These are phyloP conservation scores for Gavia stellata DNA, from an alignment of 2,113 vertebrate genomes.

Conservation along the genomic window DNA sequence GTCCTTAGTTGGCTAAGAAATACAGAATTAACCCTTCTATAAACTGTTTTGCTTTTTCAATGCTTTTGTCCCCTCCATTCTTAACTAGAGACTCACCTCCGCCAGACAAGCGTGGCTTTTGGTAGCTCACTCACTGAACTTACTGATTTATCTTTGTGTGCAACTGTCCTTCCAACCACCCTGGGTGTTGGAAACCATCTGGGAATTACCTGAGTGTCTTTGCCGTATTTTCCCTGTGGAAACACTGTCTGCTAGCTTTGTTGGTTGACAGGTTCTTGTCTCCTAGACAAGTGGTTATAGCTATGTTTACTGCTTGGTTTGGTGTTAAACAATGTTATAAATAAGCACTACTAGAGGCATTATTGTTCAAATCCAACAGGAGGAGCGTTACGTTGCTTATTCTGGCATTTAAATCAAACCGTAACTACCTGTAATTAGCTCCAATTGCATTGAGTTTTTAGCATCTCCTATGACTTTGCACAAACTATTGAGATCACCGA, in stretches of 20 bases:
- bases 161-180: background rate
- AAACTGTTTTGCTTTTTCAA: background rate
- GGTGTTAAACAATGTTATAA: background rate
- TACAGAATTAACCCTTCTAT: background rate
- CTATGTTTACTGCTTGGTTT: background rate
- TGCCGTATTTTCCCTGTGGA: background rate
- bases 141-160: background rate
- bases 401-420: background rate
- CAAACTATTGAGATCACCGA: background rate
- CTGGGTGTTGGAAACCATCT: background rate
- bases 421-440: background rate
- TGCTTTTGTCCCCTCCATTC: background rate
- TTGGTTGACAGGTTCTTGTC: background rate
- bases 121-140: background rate
- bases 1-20: background rate
- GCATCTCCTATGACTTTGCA: background rate
- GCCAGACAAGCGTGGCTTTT: background rate
- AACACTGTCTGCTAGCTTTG: background rate
- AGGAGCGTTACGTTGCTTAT: background rate
- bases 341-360: background rate
- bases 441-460: background rate
- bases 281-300: background rate
- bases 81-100: background rate
- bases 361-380: background rate
- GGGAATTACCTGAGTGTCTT: background rate